phyloP scores from a whole-genome alignment of 2,888 invertebrate genomes.

The Xylocampa areola region DNA sequence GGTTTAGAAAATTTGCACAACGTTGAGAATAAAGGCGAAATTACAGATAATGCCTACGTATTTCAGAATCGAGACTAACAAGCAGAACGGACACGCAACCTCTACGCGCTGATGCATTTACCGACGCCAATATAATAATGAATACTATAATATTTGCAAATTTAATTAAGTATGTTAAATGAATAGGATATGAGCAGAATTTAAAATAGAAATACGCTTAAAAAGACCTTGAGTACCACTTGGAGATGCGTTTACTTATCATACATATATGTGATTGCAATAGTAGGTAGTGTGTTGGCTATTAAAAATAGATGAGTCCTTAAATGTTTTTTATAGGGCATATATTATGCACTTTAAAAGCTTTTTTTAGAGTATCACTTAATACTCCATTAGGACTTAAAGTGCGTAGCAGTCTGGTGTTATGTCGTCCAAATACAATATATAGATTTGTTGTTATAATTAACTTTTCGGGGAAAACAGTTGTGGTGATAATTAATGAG shows the following conservation, averaged over 20 bases:
- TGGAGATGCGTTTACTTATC: conserved; percentile 24
- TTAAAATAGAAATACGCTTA: conserved; percentile 14
- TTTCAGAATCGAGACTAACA: conserved; percentile 41
- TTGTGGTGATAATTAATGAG: no score
- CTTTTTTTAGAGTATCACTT: conserved; percentile 9
- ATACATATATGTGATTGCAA: background rate
- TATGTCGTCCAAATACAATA: no score
- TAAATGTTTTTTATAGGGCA: conserved; percentile 30
- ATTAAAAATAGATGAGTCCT: conserved; percentile 9
- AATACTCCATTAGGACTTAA: background rate
- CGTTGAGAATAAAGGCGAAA: conserved; percentile 33
- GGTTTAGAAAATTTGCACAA: conserved; percentile 23
- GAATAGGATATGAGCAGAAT: conserved; percentile 29
- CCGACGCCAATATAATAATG: conserved; percentile 29
- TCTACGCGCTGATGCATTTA: conserved; percentile 23
- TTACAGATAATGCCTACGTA: conserved; percentile 37
- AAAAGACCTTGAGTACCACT: conserved; percentile 39
- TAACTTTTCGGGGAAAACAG: no score
- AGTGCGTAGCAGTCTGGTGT: background rate
- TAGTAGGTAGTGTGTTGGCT: conserved; percentile 1
- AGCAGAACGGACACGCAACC: conserved; percentile 55
- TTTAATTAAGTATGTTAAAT: conserved; percentile 38
- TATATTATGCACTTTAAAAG: conserved; percentile 7
- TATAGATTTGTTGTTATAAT: no score
- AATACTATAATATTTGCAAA: conserved; percentile 43